Evolutionary conservation across 2,888 invertebrate genomes (phyloP).

Genomic region (Philonicus albiceps): DNA sequence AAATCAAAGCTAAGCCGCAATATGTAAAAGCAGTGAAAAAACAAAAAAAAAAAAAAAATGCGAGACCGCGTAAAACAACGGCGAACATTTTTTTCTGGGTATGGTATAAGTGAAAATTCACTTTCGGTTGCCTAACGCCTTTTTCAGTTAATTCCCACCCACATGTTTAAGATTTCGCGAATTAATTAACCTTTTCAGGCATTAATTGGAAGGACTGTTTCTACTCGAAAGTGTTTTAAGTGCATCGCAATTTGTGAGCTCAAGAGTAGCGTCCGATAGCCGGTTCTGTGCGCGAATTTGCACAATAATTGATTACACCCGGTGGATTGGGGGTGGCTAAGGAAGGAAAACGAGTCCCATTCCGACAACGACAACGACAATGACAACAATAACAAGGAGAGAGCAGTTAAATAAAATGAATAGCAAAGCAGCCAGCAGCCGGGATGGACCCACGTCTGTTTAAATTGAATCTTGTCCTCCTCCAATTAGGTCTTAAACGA

Average conservation of each 20-base stretch:
- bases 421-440: conserved; percentile 1
- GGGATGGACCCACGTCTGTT: conserved; percentile 3
- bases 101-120: not conserved
- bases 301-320: not conserved
- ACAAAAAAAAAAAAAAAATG: not conserved
- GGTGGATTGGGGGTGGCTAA: not conserved
- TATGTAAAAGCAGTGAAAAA: not conserved
- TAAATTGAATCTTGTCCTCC: conserved; percentile 46
- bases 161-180: not conserved
- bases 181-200: not conserved
- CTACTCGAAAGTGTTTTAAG: not conserved
- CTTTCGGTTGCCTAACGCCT: not conserved
- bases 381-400: conserved; percentile 1
- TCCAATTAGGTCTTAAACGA: conserved; percentile 44
- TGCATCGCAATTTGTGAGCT: not conserved
- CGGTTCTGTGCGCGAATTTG: not conserved
- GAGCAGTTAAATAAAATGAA: conserved; percentile 40
- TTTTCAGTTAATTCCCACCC: not conserved
- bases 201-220: not conserved
- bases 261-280: not conserved
- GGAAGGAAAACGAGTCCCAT: not conserved
- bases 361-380: not conserved
- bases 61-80: not conserved
- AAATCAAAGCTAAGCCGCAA: not conserved
- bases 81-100: not conserved